These are phyloP conservation scores for Notarius lentiginosus DNA, from an alignment of 2,113 vertebrate species.

Conservation along the genomic window DNA sequence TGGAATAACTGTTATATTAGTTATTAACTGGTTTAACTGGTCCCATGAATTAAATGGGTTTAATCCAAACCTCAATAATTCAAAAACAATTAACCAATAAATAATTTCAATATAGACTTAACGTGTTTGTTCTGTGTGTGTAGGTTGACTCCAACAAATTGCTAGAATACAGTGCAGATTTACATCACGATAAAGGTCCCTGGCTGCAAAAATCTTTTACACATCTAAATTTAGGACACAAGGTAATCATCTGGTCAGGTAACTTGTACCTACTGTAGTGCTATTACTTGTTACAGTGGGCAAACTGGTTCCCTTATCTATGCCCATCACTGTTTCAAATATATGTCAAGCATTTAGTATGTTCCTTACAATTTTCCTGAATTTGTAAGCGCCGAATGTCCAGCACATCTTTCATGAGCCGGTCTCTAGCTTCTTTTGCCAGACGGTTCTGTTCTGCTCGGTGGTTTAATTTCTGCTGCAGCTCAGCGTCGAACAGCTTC, in stretches of 20 bases:
- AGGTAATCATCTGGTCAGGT: not conserved
- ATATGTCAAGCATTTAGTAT: not conserved
- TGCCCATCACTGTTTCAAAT: not conserved
- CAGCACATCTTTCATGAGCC: conserved; percentile 79
- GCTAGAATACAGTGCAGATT: not conserved
- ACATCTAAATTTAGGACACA: not conserved
- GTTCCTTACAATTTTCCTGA: conserved; percentile 81
- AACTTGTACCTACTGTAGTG: not conserved
- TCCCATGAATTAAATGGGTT: not conserved
- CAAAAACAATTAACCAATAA: not conserved
- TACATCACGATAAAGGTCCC: not conserved
- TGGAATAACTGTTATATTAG: too few relatives aligned
- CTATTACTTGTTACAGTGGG: not conserved
- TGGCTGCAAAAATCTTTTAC: not conserved
- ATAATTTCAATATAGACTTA: not conserved
- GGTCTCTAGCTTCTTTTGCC: conserved; percentile 72
- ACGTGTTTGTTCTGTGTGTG: too few relatives aligned
- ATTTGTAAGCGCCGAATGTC: conserved; percentile 76
- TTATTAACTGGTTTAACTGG: not conserved
- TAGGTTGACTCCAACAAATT: not conserved
- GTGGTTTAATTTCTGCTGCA: conserved; percentile 65
- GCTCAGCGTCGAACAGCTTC: conserved; percentile 72
- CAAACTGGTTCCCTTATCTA: not conserved
- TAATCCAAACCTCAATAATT: not conserved
- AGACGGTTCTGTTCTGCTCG: conserved; percentile 62